Conservation (phyloP, 2,888 invertebrate genomes). For the Micoletzkya japonica region DNA sequence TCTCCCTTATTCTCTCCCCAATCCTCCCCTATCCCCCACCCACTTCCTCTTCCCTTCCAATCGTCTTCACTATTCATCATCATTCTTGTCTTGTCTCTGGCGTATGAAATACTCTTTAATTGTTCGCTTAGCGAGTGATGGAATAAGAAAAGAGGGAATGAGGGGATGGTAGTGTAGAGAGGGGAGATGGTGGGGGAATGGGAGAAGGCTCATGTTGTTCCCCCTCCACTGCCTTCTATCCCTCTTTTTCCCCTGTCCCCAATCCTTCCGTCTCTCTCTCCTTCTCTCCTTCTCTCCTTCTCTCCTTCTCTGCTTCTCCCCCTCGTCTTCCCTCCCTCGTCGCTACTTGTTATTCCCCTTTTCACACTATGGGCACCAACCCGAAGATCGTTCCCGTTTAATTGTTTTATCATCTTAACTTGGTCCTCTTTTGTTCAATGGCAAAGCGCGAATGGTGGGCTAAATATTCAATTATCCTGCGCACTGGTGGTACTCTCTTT, state of each 20-base stretch:
- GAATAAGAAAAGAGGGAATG: slow-evolving; percentile 5
- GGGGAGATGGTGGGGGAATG: background rate
- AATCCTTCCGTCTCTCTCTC: background rate
- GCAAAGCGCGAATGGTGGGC: background rate
- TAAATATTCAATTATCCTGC: background rate
- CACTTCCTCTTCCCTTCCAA: background rate
- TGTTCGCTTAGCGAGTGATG: background rate
- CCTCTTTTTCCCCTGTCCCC: background rate
- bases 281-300: background rate
- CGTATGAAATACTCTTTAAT: background rate
- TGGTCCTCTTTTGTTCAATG: background rate
- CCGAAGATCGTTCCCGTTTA: background rate
- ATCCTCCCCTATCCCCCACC: background rate
- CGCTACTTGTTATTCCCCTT: too few species aligned
- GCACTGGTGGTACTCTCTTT: too few species aligned
- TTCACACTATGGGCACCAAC: background rate
- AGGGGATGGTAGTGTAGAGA: background rate
- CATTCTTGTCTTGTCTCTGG: background rate
- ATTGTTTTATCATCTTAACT: background rate
- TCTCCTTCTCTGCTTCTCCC: background rate
- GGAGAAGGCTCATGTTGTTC: background rate
- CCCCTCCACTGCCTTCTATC: background rate
- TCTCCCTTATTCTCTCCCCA: background rate
- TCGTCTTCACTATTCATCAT: background rate
- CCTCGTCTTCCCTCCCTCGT: too few species aligned